A percentile compares a stretch with the other conserved stretches of the same genome.
phyloP scores from a whole-genome alignment of 2,888 invertebrate species.

The Drosophila pseudotalamancana region DNA sequence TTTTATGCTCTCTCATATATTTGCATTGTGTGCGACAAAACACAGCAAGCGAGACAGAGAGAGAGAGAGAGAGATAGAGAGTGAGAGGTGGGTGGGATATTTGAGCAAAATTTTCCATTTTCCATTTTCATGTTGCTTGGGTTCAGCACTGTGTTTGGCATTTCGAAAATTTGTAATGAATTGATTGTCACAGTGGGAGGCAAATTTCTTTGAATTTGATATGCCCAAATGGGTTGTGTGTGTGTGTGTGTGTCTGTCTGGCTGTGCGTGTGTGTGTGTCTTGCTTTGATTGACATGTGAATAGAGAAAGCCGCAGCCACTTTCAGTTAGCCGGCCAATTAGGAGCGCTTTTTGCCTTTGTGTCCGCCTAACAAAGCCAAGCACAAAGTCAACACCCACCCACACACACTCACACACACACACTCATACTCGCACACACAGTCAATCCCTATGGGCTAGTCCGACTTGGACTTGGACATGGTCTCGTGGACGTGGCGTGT shows the following conservation, averaged over 20 bases:
- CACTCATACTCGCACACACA: too few species aligned
- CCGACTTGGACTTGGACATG: constrained; percentile 29
- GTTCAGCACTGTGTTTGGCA: constrained; percentile 34
- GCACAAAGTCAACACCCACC: constrained; percentile 55
- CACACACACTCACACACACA: neutral
- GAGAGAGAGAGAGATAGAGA: constrained; percentile 2
- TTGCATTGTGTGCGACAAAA: constrained; percentile 60
- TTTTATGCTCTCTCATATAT: constrained; percentile 70
- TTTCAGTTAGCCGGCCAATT: constrained; percentile 72
- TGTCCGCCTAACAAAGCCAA: constrained; percentile 67
- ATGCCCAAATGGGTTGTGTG: constrained; percentile 39
- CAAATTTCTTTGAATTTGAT: constrained; percentile 62
- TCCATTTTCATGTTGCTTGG: neutral
- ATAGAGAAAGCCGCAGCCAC: constrained; percentile 76
- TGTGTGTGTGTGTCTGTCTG: neutral
- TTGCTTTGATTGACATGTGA: constrained; percentile 76
- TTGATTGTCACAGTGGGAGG: constrained; percentile 71
- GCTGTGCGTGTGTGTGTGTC: constrained; percentile 17
- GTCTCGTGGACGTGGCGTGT: constrained; percentile 59
- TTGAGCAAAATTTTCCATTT: constrained; percentile 45
- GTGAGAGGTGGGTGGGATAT: too few species aligned
- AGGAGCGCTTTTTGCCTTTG: constrained; percentile 78
- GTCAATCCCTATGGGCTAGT: constrained; percentile 13
- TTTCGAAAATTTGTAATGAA: constrained; percentile 70
- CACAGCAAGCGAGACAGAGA: too few species aligned